These are phyloP conservation scores for Brachymystax lenok DNA, from an alignment of 2,797 vertebrate genomes.

Conservation along the genomic window DNA sequence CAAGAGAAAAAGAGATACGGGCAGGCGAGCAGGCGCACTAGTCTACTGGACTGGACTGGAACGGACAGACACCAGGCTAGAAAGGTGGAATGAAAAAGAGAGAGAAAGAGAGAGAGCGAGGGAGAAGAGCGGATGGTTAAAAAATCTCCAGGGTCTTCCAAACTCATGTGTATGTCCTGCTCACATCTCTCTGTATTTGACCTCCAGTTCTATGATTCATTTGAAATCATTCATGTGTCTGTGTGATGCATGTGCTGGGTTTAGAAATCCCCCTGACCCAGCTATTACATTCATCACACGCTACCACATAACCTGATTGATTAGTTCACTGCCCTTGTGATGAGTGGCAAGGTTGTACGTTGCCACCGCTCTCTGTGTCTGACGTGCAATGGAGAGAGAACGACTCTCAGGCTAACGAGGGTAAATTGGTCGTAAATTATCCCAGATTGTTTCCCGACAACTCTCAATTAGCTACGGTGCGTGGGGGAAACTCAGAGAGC, in stretches of 20 bases:
- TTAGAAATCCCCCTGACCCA: background rate
- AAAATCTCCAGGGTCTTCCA: constrained; percentile 65
- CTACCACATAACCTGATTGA: background rate
- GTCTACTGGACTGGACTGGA: constrained; percentile 70
- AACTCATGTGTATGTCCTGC: constrained; percentile 49
- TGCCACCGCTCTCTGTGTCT: background rate
- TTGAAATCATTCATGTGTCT: constrained; percentile 5
- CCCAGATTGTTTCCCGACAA: background rate
- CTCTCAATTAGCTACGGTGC: background rate
- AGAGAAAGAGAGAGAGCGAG: constrained; percentile 30
- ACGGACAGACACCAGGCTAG: constrained; percentile 70
- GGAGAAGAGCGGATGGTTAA: constrained; percentile 40
- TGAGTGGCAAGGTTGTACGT: background rate
- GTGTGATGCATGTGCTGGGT: background rate
- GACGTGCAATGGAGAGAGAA: background rate
- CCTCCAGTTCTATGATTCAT: background rate
- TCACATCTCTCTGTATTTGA: constrained; percentile 7
- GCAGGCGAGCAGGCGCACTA: constrained; percentile 73
- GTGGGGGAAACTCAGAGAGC: background rate
- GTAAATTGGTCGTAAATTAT: background rate
- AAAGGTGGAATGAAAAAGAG: constrained; percentile 64
- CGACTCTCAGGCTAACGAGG: background rate
- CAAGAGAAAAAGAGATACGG: constrained; percentile 54
- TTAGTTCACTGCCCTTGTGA: background rate
- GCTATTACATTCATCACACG: background rate